Evolutionary conservation across 2,113 vertebrate genomes (phyloP).

Genomic region (Callopanchax toddi): DNA sequence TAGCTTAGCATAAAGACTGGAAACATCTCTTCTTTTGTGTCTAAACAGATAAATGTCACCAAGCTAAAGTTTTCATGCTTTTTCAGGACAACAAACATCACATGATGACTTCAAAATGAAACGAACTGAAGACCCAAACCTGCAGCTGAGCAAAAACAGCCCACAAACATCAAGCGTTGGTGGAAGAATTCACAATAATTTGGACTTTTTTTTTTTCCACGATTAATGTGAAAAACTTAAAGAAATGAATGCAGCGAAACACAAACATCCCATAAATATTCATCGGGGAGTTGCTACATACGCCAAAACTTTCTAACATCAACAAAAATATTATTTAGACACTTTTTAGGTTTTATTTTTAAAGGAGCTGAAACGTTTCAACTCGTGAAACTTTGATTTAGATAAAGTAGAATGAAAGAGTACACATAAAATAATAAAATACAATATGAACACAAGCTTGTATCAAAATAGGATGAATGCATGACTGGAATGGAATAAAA

Average conservation of each 20-base stretch:
- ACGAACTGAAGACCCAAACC: slow-evolving; percentile 3
- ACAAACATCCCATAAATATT: not conserved
- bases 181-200: not conserved
- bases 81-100: not conserved
- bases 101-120: not conserved
- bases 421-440: slow-evolving; percentile 53
- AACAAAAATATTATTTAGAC: not conserved
- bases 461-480: slow-evolving; percentile 60
- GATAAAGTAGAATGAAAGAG: slow-evolving; percentile 35
- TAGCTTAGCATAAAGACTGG: slow-evolving; percentile 3
- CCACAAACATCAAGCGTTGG: slow-evolving; percentile 4
- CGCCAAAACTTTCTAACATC: not conserved
- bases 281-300: too few species aligned
- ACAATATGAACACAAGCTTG: slow-evolving; percentile 43
- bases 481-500: slow-evolving; percentile 63
- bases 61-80: slow-evolving; percentile 5
- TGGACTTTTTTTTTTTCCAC: not conserved
- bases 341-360: not conserved
- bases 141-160: not conserved
- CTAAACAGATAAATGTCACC: not conserved
- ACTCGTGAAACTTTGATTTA: slow-evolving; percentile 7
- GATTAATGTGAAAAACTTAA: not conserved
- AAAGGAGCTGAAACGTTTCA: slow-evolving; percentile 10
- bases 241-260: not conserved
- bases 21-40: not conserved